Percentiles rank a stretch among this genome's conserved stretches.
Evolutionary conservation across 2,797 vertebrate genomes (phyloP).

Genomic region (Thunnus albacares): DNA sequence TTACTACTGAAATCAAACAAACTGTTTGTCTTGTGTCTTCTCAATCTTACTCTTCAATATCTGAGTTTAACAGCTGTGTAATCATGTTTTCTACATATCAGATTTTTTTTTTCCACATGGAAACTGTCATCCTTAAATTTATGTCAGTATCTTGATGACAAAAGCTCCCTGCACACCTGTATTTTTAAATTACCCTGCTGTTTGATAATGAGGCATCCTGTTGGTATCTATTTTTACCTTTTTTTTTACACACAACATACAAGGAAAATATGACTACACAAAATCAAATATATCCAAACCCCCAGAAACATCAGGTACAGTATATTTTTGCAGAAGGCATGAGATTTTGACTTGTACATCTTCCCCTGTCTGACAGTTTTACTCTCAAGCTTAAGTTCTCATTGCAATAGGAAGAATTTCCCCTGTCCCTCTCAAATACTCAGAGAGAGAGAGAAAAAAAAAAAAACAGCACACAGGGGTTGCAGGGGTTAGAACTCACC

Average conservation of each 20-base stretch:
- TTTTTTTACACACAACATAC: neutral
- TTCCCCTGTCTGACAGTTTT: neutral
- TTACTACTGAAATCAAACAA: no score
- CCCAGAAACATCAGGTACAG: neutral
- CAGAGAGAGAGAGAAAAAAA: neutral
- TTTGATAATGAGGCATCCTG: neutral
- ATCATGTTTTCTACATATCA: neutral
- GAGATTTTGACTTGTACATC: neutral
- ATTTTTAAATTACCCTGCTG: neutral
- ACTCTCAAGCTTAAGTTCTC: no score
- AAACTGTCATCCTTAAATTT: neutral
- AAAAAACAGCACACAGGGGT: constrained; percentile 32
- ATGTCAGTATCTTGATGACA: neutral
- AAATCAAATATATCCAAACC: neutral
- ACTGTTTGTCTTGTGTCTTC: no score
- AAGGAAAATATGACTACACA: neutral
- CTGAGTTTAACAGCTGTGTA: no score
- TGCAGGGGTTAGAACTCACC: constrained; percentile 87
- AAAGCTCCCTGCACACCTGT: no score
- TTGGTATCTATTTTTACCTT: neutral
- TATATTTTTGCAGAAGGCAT: neutral
- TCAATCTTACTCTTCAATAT: no score
- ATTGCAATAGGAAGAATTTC: constrained; percentile 17
- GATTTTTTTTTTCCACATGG: neutral
- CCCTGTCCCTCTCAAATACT: constrained; percentile 20